Conservation (phyloP, 2,888 invertebrate genomes). For the Anorthoa munda region DNA sequence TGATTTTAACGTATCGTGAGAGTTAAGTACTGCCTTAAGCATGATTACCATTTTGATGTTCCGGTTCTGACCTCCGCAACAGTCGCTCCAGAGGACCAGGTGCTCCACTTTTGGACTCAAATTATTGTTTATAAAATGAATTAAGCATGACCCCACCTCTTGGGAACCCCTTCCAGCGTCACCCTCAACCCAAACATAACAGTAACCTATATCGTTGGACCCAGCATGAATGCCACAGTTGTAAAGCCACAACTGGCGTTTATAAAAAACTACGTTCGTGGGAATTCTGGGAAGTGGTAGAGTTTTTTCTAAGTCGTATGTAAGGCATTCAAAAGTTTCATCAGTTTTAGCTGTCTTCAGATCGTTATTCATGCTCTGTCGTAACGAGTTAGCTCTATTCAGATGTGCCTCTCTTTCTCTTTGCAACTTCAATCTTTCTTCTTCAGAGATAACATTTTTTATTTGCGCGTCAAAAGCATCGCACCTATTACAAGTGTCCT, state of each 20-base stretch:
- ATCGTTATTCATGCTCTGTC: conserved; percentile 10
- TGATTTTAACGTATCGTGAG: conserved; percentile 26
- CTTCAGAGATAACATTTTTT: conserved; percentile 18
- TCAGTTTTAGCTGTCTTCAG: conserved; percentile 9
- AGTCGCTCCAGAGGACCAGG: conserved; percentile 22
- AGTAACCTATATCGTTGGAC: conserved; percentile 25
- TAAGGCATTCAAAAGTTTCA: conserved; percentile 14
- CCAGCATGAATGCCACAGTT: conserved; percentile 40
- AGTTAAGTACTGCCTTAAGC: conserved; percentile 34
- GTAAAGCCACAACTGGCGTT: conserved; percentile 36
- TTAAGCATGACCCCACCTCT: conserved; percentile 34
- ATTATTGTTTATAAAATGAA: conserved; percentile 11
- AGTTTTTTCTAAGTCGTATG: conserved; percentile 40
- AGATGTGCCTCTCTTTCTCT: conserved; percentile 24
- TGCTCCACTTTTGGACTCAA: conserved; percentile 19
- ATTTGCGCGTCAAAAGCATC: conserved; percentile 9
- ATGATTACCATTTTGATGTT: conserved; percentile 46
- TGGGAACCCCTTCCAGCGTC: conserved; percentile 44
- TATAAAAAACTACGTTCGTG: conserved; percentile 37
- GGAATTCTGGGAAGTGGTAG: conserved; percentile 36
- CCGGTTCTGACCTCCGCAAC: conserved; percentile 41
- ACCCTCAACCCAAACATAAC: conserved; percentile 50
- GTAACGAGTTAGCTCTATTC: conserved; percentile 31
- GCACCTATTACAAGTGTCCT: too few relatives aligned
- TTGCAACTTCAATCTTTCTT: conserved; percentile 16